Percentiles rank a stretch among this genome's conserved stretches.
These are phyloP conservation scores for Scatophagus argus DNA, from an alignment of 2,113 vertebrate genomes.

Conservation along the genomic window DNA sequence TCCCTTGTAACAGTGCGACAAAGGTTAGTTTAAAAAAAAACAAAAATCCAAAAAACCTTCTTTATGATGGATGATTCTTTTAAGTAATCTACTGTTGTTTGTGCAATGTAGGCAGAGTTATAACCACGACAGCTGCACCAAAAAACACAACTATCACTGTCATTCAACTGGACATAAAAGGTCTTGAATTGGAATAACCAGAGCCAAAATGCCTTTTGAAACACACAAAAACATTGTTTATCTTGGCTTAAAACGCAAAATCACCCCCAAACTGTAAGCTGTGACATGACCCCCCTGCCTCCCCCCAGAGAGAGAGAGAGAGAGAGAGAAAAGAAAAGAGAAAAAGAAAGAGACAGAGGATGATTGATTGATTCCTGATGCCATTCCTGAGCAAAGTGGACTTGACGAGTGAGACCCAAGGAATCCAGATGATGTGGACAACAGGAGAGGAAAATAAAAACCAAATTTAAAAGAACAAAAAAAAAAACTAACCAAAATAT, in stretches of 20 bases:
- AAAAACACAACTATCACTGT: slow-evolving; percentile 49
- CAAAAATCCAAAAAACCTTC: slow-evolving; percentile 44
- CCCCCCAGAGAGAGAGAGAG: slow-evolving; percentile 11
- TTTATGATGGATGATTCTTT: slow-evolving; percentile 29
- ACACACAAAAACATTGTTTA: slow-evolving; percentile 55
- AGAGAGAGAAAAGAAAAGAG: not conserved
- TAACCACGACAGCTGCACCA: slow-evolving; percentile 33
- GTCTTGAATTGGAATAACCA: slow-evolving; percentile 45
- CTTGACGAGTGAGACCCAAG: slow-evolving; percentile 72
- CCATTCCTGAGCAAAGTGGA: slow-evolving; percentile 82
- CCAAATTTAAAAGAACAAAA: not conserved
- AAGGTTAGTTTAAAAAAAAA: too few relatives aligned
- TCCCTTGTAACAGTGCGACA: slow-evolving; percentile 36
- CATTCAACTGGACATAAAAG: slow-evolving; percentile 50
- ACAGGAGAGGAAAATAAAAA: slow-evolving; percentile 32
- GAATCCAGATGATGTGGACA: slow-evolving; percentile 66
- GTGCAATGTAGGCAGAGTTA: slow-evolving; percentile 62
- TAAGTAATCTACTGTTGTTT: slow-evolving; percentile 59
- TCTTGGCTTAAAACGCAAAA: slow-evolving; percentile 72
- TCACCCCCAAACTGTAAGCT: slow-evolving; percentile 51
- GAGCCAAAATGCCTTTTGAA: slow-evolving; percentile 49
- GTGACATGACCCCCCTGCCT: slow-evolving; percentile 34
- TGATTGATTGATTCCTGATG: slow-evolving; percentile 77
- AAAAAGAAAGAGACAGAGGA: not conserved
- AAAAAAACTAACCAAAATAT: slow-evolving; percentile 18